These are phyloP conservation scores for Indicator indicator DNA, from an alignment of 2,113 vertebrate genomes.

Conservation along the genomic window DNA sequence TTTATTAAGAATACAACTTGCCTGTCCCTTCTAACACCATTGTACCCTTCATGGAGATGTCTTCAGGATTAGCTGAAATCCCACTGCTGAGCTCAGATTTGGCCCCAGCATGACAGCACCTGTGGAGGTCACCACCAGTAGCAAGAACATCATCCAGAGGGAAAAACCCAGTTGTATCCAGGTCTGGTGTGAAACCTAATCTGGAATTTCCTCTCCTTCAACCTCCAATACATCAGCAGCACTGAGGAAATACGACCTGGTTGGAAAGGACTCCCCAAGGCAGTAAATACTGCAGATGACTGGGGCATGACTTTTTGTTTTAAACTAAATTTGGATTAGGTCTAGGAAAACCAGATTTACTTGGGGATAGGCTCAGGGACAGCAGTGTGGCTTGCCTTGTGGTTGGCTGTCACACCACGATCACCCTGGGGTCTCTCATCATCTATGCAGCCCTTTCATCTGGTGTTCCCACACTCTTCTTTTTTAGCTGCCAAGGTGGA, in stretches of 20 bases:
- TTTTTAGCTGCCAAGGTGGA: neutral
- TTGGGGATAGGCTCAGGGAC: neutral
- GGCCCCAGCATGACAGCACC: neutral
- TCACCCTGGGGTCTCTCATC: rapidly evolving
- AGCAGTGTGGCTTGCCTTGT: rapidly evolving
- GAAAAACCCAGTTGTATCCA: neutral
- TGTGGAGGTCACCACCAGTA: rapidly evolving
- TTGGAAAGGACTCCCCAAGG: neutral
- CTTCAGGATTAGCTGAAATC: neutral
- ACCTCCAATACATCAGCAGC: neutral
- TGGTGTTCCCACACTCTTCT: neutral
- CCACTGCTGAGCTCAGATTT: neutral
- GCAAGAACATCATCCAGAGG: neutral
- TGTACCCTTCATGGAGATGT: neutral
- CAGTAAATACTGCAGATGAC: neutral
- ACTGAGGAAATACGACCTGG: neutral
- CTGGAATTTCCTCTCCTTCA: neutral
- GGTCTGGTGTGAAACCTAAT: neutral
- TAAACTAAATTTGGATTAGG: neutral
- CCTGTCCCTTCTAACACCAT: too few relatives aligned
- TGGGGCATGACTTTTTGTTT: neutral
- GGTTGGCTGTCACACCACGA: rapidly evolving
- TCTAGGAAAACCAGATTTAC: neutral
- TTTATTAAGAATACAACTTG: neutral
- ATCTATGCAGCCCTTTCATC: neutral